Base-by-base conservation (phyloP, 2,113 vertebrate species). In the Ailurus styani region DNA sequence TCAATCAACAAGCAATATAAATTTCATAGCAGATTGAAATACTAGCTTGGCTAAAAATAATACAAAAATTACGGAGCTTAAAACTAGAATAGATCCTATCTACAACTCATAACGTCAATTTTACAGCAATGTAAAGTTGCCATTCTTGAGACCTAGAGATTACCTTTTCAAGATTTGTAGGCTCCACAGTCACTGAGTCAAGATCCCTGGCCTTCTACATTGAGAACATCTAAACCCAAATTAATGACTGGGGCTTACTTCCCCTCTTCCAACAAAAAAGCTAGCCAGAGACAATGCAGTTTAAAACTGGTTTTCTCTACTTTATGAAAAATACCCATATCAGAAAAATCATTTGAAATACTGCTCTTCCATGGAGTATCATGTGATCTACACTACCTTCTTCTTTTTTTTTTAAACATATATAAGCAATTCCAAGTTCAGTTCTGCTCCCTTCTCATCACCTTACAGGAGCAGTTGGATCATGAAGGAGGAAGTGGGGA, bases 321-420 rank as follows among this genome's bases (percentile, higher is more conserved):
- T 95, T 96, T 52, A 70, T 2, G 45, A 95, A 72, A 93, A 94
- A 64, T 57, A n/a, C 23, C 37, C n/a, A 23, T 14, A 34, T 34
- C n/a, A 87, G 64, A 78, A 90, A 89, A 90, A 93, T 34, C 20
- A 91, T 34, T 77, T 86, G 23, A 90, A 60, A 95, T 84, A 57
- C 0, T 77, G n/a, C 27, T 54, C 34, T 93, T 87, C 83, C 87
- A 87, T 57, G 40, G 29, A 10, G n/a, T 60, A 37, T 70, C 89
- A 52, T 17, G 42, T 91, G 50, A 91, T 29, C 90, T 54, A 90
- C 25, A 90, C 9, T 79, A 66, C 21, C 7, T 3, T 15, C 13
- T 82, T 34, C n/a, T 21, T 94, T 55, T 75, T 92, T 62, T 62
- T 45, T 27, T 68, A 93, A 34, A 12, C 57, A 77, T 47, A 77